These are phyloP conservation scores for Blera fallax DNA, from an alignment of 2,888 invertebrate species.

Conservation along the genomic window DNA sequence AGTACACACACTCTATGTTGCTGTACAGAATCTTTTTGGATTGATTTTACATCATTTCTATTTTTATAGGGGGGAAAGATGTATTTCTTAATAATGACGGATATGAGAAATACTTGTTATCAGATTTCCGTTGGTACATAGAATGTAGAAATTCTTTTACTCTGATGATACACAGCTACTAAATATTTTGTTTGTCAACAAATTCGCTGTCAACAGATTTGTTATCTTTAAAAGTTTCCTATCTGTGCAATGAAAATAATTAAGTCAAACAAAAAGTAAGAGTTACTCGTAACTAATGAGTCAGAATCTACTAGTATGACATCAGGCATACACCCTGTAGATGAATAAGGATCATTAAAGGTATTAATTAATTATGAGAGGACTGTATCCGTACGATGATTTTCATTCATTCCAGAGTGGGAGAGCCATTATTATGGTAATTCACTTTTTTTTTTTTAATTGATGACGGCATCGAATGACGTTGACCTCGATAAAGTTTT, in stretches of 20 bases:
- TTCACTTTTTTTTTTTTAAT: background rate
- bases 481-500: conserved; percentile 14
- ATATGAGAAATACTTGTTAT: conserved; percentile 1
- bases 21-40: background rate
- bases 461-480: conserved; percentile 26
- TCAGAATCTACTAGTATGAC: conserved; percentile 13
- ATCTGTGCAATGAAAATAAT: no score
- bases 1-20: background rate
- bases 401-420: background rate
- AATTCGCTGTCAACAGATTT: background rate
- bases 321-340: conserved; percentile 21
- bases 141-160: background rate
- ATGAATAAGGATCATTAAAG: background rate
- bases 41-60: conserved; percentile 24
- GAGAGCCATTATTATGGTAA: background rate
- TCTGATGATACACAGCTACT: background rate
- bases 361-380: background rate
- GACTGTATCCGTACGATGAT: background rate
- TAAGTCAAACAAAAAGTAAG: background rate
- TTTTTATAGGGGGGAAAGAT: background rate
- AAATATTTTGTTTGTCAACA: background rate
- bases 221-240: background rate
- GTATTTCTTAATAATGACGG: conserved; percentile 7
- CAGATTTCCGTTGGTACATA: background rate
- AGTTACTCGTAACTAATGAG: background rate